These are phyloP conservation scores for Yponomeuta sedellus DNA, from an alignment of 2,888 invertebrate genomes.

Conservation along the genomic window DNA sequence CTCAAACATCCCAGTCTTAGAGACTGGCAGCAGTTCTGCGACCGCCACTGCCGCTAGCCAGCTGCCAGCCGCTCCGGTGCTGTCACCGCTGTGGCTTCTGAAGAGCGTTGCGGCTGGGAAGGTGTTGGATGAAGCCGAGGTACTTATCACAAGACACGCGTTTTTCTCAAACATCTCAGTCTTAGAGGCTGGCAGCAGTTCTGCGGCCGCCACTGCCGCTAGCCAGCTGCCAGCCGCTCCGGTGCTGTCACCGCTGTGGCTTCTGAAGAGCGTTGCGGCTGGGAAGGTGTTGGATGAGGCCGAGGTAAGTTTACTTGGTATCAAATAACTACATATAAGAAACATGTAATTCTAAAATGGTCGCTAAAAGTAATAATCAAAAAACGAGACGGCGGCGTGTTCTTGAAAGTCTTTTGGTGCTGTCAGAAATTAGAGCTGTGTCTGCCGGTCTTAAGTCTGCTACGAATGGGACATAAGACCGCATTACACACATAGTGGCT, in stretches of 20 bases:
- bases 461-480: not conserved
- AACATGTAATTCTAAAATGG: no score
- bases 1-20: no score
- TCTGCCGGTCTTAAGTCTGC: no score
- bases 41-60: slow-evolving; percentile 22
- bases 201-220: slow-evolving; percentile 32
- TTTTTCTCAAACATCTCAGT: no score
- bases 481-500: not conserved
- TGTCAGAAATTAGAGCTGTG: no score
- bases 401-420: not conserved
- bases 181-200: slow-evolving; percentile 82
- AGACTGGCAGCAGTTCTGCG: slow-evolving; percentile 79
- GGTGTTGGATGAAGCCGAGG: slow-evolving; percentile 1
- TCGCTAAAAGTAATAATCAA: no score
- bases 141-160: no score
- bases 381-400: no score
- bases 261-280: not conserved
- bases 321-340: no score
- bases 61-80: slow-evolving; percentile 42
- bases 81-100: slow-evolving; percentile 39
- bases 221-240: slow-evolving; percentile 19
- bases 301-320: no score
- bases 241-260: slow-evolving; percentile 57
- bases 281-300: not conserved
- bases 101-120: not conserved